Conservation (phyloP, 2,888 invertebrate species). For the Euplagia quadripunctaria region DNA sequence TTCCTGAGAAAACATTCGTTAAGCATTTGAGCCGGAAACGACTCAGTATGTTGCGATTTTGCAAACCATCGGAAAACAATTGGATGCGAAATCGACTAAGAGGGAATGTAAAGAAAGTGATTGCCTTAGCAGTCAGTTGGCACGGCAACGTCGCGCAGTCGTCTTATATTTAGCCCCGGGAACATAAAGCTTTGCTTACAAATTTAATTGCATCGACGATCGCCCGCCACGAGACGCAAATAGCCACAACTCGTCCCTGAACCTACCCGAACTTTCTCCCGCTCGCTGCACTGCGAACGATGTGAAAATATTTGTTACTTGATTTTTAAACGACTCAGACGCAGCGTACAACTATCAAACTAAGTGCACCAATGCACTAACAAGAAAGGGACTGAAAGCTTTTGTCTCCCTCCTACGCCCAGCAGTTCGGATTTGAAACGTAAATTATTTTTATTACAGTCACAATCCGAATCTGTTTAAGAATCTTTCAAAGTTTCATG, state of each 20-base stretch:
- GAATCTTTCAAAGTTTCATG: constrained; percentile 69
- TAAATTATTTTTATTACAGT: constrained; percentile 44
- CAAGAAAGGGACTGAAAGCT: constrained; percentile 35
- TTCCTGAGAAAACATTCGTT: constrained; percentile 30
- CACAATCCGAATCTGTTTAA: constrained; percentile 43
- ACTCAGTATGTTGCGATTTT: constrained; percentile 22
- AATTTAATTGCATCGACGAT: constrained; percentile 86
- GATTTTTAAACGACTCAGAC: constrained; percentile 57
- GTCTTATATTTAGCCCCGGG: constrained; percentile 76
- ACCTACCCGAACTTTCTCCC: constrained; percentile 83
- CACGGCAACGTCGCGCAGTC: constrained; percentile 71
- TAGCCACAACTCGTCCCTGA: constrained; percentile 83
- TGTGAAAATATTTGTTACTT: constrained; percentile 64
- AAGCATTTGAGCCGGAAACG: constrained; percentile 31
- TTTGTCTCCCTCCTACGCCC: constrained; percentile 23
- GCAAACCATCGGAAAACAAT: constrained; percentile 39
- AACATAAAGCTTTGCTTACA: constrained; percentile 84
- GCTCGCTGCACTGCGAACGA: constrained; percentile 56
- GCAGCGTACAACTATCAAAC: constrained; percentile 33
- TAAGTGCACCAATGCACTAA: constrained; percentile 43
- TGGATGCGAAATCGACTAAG: constrained; percentile 35
- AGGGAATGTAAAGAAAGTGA: constrained; percentile 58
- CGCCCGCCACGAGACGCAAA: constrained; percentile 83
- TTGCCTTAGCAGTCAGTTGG: constrained; percentile 60
- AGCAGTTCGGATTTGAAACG: constrained; percentile 19